Evolutionary conservation across 2,797 vertebrate genomes (phyloP).

Genomic region (Varecia variegata): DNA sequence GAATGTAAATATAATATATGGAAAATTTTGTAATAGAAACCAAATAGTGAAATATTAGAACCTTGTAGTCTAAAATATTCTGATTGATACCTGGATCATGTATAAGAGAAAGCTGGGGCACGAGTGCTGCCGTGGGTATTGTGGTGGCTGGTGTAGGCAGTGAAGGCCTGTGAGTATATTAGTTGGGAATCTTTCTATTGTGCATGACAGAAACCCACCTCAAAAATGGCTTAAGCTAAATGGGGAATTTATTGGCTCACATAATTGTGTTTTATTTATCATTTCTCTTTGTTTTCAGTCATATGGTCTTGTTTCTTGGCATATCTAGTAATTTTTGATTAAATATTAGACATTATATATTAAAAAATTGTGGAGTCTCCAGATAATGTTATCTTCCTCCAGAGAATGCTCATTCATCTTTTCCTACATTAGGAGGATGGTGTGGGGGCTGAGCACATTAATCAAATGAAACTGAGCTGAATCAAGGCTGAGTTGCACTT

Average conservation of each 20-base stretch:
- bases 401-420: not conserved
- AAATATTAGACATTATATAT: not conserved
- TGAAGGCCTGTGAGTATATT: not conserved
- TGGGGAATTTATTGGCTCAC: not conserved
- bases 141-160: not conserved
- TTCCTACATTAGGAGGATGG: not conserved
- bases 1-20: too few species aligned
- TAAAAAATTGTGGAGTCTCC: not conserved
- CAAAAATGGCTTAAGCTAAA: not conserved
- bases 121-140: not conserved
- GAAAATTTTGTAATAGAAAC: not conserved
- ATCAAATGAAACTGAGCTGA: not conserved
- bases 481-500: not conserved
- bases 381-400: not conserved
- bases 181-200: not conserved
- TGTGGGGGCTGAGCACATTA: not conserved
- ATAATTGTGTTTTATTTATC: not conserved
- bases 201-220: not conserved
- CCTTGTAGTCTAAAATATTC: not conserved
- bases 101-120: not conserved
- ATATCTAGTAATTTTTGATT: conserved; percentile 14
- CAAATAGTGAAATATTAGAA: not conserved
- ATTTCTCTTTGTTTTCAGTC: not conserved
- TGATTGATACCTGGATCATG: not conserved
- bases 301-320: not conserved